Percentiles rank a stretch among this genome's conserved stretches.
Conservation (phyloP, 1,140 invertebrate genomes). For the Odontomachus brunneus region DNA sequence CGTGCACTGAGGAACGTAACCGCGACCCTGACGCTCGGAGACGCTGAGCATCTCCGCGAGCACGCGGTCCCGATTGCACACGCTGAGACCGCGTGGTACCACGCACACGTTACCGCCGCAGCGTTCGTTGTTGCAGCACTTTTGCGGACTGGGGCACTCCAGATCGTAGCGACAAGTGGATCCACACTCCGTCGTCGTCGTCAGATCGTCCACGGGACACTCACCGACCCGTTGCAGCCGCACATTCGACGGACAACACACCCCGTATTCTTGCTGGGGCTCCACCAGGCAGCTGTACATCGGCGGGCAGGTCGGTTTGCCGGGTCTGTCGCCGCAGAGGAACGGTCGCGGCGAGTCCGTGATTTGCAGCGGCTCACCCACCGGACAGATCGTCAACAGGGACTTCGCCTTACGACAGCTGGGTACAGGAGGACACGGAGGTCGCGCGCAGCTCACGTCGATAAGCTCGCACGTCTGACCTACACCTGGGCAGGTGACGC, state of each 20-base stretch:
- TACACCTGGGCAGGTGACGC: slow-evolving; percentile 89
- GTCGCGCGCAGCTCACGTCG: slow-evolving; percentile 90
- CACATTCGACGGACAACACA: slow-evolving; percentile 92
- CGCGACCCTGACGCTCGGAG: slow-evolving; percentile 91
- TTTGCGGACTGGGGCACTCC: slow-evolving; percentile 92
- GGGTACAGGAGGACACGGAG: slow-evolving; percentile 93
- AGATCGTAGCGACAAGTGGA: slow-evolving; percentile 90
- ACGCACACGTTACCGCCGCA: slow-evolving; percentile 86
- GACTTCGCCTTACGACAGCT: slow-evolving; percentile 89
- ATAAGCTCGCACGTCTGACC: slow-evolving; percentile 91
- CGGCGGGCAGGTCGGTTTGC: slow-evolving; percentile 93
- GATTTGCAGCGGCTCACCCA: slow-evolving; percentile 92
- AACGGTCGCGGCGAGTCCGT: slow-evolving; percentile 91
- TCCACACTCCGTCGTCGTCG: slow-evolving; percentile 85
- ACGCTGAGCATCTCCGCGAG: slow-evolving; percentile 91
- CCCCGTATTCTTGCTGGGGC: slow-evolving; percentile 92
- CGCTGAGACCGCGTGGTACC: slow-evolving; percentile 79
- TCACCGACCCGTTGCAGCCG: slow-evolving; percentile 91
- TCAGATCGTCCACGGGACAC: slow-evolving; percentile 87
- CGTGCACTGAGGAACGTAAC: slow-evolving; percentile 93
- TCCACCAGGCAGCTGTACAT: slow-evolving; percentile 92
- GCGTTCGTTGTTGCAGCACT: slow-evolving; percentile 91
- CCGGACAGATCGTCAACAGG: slow-evolving; percentile 91
- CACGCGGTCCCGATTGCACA: slow-evolving; percentile 91
- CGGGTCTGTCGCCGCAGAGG: slow-evolving; percentile 92